phyloP scores from a whole-genome alignment of 23 tunicate species.

The Ascidia mentula region DNA sequence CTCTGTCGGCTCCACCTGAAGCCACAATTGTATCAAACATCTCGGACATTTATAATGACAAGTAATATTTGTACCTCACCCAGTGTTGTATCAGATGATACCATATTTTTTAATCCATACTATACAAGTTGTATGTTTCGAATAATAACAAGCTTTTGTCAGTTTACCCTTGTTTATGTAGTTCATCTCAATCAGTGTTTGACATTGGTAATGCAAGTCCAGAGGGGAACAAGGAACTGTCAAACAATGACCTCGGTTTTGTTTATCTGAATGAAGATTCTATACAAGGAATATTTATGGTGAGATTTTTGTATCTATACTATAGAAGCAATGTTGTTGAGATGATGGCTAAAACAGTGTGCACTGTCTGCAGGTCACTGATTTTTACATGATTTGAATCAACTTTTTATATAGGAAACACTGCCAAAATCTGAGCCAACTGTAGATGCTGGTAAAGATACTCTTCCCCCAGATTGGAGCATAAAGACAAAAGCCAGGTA shows the following conservation, averaged over 20 bases:
- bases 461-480: slow-evolving; percentile 60
- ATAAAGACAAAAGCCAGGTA: slow-evolving; percentile 60
- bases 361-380: too few relatives aligned
- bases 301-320: neutral
- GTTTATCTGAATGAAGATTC: slow-evolving; percentile 85
- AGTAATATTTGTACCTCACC: too few relatives aligned
- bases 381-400: too few relatives aligned
- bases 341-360: neutral
- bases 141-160: neutral
- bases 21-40: neutral
- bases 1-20: neutral
- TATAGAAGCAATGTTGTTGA: neutral
- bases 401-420: slow-evolving; percentile 4
- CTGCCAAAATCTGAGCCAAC: neutral
- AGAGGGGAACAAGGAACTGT: slow-evolving; percentile 24
- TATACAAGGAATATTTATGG: slow-evolving; percentile 50
- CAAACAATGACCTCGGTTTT: slow-evolving; percentile 50
- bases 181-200: neutral
- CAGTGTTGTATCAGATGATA: too few relatives aligned
- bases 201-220: neutral
- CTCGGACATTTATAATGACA: neutral
- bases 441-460: neutral
- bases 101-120: neutral
- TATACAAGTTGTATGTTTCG: too few relatives aligned
- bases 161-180: neutral